These are phyloP conservation scores for Pseudanteris insignis DNA, from an alignment of 2,888 invertebrate genomes.

Conservation along the genomic window DNA sequence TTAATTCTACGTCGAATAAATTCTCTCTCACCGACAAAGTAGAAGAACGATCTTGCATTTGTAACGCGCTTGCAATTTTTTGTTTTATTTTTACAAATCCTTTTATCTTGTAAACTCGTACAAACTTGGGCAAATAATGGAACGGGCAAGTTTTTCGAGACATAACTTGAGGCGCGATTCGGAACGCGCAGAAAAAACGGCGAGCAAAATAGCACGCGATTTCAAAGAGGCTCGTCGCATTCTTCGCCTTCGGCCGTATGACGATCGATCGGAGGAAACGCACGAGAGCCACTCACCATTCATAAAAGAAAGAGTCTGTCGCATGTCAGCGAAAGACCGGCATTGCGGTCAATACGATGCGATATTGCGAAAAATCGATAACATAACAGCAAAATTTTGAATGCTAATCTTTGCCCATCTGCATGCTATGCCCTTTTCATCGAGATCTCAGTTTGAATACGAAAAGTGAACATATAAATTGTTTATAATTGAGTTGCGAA, in stretches of 20 bases:
- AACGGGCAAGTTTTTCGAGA: conserved; percentile 5
- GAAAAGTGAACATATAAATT: not conserved
- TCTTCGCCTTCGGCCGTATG: conserved; percentile 6
- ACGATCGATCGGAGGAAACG: conserved; percentile 24
- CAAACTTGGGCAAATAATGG: conserved; percentile 14
- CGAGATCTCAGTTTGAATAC: not conserved
- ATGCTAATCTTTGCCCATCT: conserved; percentile 2
- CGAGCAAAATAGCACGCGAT: conserved; percentile 6
- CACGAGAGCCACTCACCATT: conserved; percentile 26
- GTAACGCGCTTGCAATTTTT: too few species aligned
- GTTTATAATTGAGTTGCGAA: conserved; percentile 7
- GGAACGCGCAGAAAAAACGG: not conserved
- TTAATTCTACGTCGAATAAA: too few species aligned
- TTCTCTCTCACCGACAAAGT: too few species aligned
- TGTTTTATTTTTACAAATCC: not conserved
- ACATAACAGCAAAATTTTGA: conserved; percentile 9
- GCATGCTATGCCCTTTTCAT: conserved; percentile 4
- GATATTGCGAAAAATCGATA: conserved; percentile 33
- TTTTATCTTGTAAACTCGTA: conserved; percentile 10
- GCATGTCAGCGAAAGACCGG: conserved; percentile 24
- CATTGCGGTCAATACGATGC: conserved; percentile 31
- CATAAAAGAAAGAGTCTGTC: conserved; percentile 23
- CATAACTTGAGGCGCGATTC: conserved; percentile 5
- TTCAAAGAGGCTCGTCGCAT: conserved; percentile 9
- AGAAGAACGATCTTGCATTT: too few species aligned